Evolutionary conservation across 2,113 vertebrate genomes (phyloP), one percentile per base, ranked within the genome.

Genomic region (human (Homo sapiens)): DNA sequence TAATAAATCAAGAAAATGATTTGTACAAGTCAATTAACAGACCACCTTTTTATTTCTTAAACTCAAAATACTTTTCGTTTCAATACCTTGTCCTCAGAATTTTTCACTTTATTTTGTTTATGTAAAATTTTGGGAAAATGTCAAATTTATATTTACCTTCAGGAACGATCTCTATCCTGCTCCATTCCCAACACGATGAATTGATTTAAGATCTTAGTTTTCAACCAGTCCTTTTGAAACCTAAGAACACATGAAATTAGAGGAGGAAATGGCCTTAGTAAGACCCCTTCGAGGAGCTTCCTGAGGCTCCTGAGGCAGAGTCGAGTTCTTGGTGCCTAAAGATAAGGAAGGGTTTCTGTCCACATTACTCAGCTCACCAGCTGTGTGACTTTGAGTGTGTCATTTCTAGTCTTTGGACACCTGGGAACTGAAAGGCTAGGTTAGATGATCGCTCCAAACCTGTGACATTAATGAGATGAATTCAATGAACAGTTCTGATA

Each of bases 1-100:
- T 64, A 48, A 25, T 72, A 17, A 85, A 72, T 43, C 55, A 18
- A 84, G 32, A 23, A 78, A 61, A 84, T 57, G 2, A 92, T 78
- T 30, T 84, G 35, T 40, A 22, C 27, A 80, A 55, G 8, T 94
- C 40, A 82, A 66, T 30, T 59, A 82, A 72, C 1, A 35, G 10
- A 61, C n/a, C 17, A 1, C 0, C 40, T 40, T 90, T 59, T 27
- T 17, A 80, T 32, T 25, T 72, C 35, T 20, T 92, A 17, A 72
- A 91, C 32, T 89, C 48, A 48, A 59, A 89, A 7, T 55, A 32
- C n/a, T 92, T 91, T 27, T 80, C 14, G 3, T 89, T 91, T 81
- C 50, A 95, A 22, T 61, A 89, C 30, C 8, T 55, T 16, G 57
- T 1, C 25, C 48, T 25, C 55, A 32, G 30, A 35, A 38, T 50